Base-by-base conservation (phyloP, 2,888 invertebrate genomes). In the Conops quadrifasciatus region DNA sequence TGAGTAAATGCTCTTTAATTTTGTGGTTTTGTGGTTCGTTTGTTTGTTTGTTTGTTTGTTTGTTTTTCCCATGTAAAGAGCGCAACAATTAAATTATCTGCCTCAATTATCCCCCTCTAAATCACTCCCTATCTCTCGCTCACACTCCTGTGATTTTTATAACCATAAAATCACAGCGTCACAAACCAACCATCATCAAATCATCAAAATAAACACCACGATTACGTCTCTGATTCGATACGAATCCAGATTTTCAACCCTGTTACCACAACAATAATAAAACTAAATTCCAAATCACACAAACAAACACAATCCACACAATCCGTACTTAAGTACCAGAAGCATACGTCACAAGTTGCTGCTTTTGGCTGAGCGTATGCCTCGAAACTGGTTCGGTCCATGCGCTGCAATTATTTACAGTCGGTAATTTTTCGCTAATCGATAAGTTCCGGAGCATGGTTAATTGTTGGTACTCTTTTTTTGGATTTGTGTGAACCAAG, bases 51-150 rank as follows among this genome's bases (percentile, higher is more conserved):
- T 36, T 36, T 36, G 26, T 26, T 67, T 68, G 62, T 68, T 68
- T 68, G 49, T n/a, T 62, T 62, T 68, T 68, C 68, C 43, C 68
- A 68, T 51, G 68, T 45, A 30, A 62, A n/a, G 43, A 47, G 45
- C 5, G 45, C 21, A 65, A 47, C 94, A 26, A 24, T 58, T 58
- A 58, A 58, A 58, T 58, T 58, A 58, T 58, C 28, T 28, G 58
- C 58, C 3, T 58, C 26, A 88, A 78, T 93, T 19, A 43, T 26
- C 19, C 49, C 49, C n/a, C 43, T 58, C 7, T 51, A 21, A 15
- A 49, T 49, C 49, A 47, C 47, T 24, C 62, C 68, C 21, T 49
- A 60, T 28, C 60, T 36, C 36, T 36, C 36, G 4, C 36, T 36
- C 36, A 7, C 36, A 9, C 36, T 36, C 36, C 9, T 36, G 4